phyloP scores from a whole-genome alignment of 2,113 vertebrate species.

The Heteronetta atricapilla region DNA sequence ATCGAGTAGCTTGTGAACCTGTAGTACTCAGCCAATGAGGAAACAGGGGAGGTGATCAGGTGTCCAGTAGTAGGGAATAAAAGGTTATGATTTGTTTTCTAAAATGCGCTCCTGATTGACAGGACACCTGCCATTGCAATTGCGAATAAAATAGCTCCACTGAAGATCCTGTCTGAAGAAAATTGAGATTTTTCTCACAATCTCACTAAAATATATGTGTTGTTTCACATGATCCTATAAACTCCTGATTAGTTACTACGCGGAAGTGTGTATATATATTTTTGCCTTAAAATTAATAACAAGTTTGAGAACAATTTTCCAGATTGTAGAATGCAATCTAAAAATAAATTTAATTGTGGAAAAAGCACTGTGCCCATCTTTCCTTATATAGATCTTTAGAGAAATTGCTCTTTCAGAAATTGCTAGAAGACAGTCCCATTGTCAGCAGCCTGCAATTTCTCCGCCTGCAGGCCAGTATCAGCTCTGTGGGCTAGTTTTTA shows the following conservation, averaged over 20 bases:
- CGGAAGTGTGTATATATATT: not conserved
- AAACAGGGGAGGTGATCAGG: too few relatives aligned
- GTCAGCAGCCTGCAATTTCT: not conserved
- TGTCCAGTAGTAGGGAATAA: too few relatives aligned
- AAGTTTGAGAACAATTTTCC: not conserved
- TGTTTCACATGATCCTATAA: not conserved
- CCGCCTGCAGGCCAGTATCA: not conserved
- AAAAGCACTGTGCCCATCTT: not conserved
- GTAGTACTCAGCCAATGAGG: too few relatives aligned
- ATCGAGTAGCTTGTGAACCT: too few relatives aligned
- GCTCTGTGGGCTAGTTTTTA: accelerated
- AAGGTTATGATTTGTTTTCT: too few relatives aligned
- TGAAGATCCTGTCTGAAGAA: too few relatives aligned
- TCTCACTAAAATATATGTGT: not conserved
- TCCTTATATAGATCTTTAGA: not conserved
- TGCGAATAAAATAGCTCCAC: too few relatives aligned
- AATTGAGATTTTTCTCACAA: not conserved
- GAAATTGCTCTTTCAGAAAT: constrained; percentile 3
- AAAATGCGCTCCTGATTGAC: too few relatives aligned
- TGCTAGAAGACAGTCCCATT: not conserved
- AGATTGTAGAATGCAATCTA: not conserved
- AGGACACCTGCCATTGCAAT: too few relatives aligned
- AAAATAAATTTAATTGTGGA: constrained; percentile 13
- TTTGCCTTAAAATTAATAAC: not conserved
- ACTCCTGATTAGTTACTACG: not conserved